phyloP scores from a whole-genome alignment of 92 coral and sea anemone species.

The Pocillopora meandrina region DNA sequence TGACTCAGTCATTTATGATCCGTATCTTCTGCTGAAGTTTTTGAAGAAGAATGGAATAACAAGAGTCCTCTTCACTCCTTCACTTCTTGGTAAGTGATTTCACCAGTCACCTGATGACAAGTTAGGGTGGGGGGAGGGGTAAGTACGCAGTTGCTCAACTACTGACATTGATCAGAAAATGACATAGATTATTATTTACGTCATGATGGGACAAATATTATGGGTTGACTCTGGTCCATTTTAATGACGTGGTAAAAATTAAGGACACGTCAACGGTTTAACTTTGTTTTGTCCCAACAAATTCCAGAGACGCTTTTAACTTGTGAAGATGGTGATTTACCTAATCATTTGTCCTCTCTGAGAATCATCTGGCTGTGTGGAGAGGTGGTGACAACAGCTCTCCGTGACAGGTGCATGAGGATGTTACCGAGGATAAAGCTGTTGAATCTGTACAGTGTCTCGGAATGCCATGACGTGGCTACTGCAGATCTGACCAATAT shows the following conservation, averaged over 20 bases:
- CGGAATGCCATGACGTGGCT: constrained; percentile 89
- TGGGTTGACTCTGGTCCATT: not conserved
- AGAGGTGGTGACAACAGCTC: constrained; percentile 89
- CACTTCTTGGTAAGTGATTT: constrained; percentile 70
- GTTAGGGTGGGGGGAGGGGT: not conserved
- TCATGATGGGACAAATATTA: no score
- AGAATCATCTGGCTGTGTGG: constrained; percentile 83
- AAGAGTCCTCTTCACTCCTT: constrained; percentile 79
- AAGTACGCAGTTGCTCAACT: no score
- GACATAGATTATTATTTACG: no score
- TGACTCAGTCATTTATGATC: constrained; percentile 84
- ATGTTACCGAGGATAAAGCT: constrained; percentile 72
- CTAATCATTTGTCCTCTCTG: constrained; percentile 54
- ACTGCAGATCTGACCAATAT: constrained; percentile 68
- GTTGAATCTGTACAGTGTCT: constrained; percentile 80
- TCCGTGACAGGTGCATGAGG: constrained; percentile 81
- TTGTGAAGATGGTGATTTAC: constrained; percentile 68
- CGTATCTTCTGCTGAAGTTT: constrained; percentile 69
- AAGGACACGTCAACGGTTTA: not conserved
- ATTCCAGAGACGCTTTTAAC: constrained; percentile 74
- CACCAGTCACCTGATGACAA: not conserved
- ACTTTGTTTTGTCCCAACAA: not conserved
- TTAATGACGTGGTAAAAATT: not conserved
- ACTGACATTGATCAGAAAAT: no score
- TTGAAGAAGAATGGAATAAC: constrained; percentile 75